These are phyloP conservation scores for Scolanthus callimorphus DNA, from an alignment of 92 coral and sea anemone genomes.

Conservation along the genomic window DNA sequence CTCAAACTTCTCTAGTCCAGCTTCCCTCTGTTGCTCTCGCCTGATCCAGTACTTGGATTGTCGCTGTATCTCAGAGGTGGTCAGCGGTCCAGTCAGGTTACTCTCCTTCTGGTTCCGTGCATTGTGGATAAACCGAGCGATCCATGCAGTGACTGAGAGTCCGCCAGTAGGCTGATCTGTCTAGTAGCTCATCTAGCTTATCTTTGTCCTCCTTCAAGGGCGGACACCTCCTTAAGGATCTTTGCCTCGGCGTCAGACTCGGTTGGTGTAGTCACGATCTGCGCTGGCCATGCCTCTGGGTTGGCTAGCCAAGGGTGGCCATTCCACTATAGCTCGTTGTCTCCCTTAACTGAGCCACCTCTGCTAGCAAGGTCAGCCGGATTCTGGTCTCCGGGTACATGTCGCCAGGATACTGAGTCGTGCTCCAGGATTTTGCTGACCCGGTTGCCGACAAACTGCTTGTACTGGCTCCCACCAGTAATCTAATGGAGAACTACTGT, in stretches of 20 bases:
- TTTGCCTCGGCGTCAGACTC: slow-evolving; percentile 25
- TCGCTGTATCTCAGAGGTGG: no score
- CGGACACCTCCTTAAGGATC: slow-evolving; percentile 11
- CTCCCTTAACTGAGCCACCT: not conserved
- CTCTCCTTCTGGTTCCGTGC: no score
- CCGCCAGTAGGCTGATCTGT: no score
- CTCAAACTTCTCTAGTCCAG: slow-evolving; percentile 27
- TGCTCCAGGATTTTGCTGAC: no score
- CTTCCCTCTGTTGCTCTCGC: no score
- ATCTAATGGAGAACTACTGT: no score
- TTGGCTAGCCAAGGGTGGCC: no score
- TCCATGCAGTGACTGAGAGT: no score
- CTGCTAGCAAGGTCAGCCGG: slow-evolving; percentile 18
- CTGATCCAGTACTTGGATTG: no score
- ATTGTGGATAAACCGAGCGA: no score
- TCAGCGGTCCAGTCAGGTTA: slow-evolving; percentile 40
- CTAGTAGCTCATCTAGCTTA: slow-evolving; percentile 34
- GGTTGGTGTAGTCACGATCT: slow-evolving; percentile 21
- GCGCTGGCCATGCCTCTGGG: slow-evolving; percentile 52
- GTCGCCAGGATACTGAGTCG: slow-evolving; percentile 25
- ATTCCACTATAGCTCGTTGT: slow-evolving; percentile 16
- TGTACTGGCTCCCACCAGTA: slow-evolving; percentile 16
- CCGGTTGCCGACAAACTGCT: no score
- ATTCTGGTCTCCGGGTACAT: slow-evolving; percentile 4
- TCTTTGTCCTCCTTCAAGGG: slow-evolving; percentile 21